Conservation (phyloP, 2,797 vertebrate genomes). For the Alectoris magna region DNA sequence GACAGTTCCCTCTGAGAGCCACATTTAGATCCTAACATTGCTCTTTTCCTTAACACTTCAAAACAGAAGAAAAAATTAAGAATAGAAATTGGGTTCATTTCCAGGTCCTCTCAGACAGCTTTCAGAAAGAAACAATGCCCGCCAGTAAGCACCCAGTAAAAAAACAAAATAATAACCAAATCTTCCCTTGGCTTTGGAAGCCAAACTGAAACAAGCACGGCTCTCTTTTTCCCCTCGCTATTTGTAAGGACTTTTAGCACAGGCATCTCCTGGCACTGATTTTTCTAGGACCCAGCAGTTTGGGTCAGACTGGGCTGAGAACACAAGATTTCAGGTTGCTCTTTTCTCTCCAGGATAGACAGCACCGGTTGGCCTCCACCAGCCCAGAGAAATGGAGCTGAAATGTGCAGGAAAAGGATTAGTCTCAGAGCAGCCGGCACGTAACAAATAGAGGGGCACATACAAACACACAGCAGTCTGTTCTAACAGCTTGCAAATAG, state of each 20-base stretch:
- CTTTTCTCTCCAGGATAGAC: not conserved
- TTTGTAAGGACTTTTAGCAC: not conserved
- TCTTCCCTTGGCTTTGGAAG: conserved; percentile 10
- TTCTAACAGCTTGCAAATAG: not conserved
- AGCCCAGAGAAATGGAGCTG: fast-evolving
- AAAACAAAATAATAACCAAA: not conserved
- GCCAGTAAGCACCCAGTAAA: not conserved
- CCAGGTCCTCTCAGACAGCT: not conserved
- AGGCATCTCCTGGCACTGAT: not conserved
- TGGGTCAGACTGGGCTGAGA: not conserved
- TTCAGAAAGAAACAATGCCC: not conserved
- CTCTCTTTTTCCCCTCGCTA: not conserved
- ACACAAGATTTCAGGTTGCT: fast-evolving
- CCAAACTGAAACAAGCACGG: fast-evolving
- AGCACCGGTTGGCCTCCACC: fast-evolving
- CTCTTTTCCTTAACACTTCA: not conserved
- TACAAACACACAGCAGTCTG: not conserved
- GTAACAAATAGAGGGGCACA: fast-evolving
- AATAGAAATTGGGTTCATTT: not conserved
- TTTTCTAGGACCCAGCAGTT: not conserved
- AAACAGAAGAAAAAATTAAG: not conserved
- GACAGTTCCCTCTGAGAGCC: not conserved
- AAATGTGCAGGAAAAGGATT: not conserved
- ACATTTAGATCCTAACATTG: not conserved
- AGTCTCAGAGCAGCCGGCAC: not conserved